These are phyloP conservation scores for Forficula auricularia DNA, from an alignment of 1,140 invertebrate species.

Conservation along the genomic window DNA sequence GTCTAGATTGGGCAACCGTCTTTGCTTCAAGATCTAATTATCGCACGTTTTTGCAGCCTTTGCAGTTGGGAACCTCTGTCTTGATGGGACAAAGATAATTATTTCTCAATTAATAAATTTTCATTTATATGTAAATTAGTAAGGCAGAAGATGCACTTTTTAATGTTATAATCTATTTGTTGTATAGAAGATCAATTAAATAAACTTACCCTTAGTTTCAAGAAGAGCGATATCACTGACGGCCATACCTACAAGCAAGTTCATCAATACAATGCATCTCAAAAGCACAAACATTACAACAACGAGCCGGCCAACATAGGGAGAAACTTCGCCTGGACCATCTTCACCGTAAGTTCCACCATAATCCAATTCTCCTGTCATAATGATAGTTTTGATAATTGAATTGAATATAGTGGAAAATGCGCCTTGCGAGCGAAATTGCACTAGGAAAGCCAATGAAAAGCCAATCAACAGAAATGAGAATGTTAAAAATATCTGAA, in stretches of 20 bases:
- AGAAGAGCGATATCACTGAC: constrained; percentile 42
- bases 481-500: constrained; percentile 27
- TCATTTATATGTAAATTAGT: too few relatives aligned
- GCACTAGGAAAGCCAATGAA: constrained; percentile 33
- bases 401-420: constrained; percentile 29
- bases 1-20: too few relatives aligned
- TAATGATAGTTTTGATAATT: constrained; percentile 33
- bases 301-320: constrained; percentile 25
- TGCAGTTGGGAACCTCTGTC: too few relatives aligned
- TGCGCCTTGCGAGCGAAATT: constrained; percentile 26
- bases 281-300: constrained; percentile 39
- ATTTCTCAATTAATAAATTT: too few relatives aligned
- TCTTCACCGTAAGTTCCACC: constrained; percentile 24
- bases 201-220: constrained; percentile 28
- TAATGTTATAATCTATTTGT: too few relatives aligned
- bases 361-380: constrained; percentile 38
- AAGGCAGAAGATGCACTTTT: too few relatives aligned
- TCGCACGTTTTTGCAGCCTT: too few relatives aligned
- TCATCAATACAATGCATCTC: constrained; percentile 44
- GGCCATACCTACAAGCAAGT: constrained; percentile 40
- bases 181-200: too few relatives aligned
- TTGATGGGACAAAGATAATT: too few relatives aligned
- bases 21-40: too few relatives aligned
- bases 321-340: constrained; percentile 18
- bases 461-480: constrained; percentile 35